phyloP scores from a whole-genome alignment of 1,140 invertebrate genomes.

The Eurosta solidaginis region DNA sequence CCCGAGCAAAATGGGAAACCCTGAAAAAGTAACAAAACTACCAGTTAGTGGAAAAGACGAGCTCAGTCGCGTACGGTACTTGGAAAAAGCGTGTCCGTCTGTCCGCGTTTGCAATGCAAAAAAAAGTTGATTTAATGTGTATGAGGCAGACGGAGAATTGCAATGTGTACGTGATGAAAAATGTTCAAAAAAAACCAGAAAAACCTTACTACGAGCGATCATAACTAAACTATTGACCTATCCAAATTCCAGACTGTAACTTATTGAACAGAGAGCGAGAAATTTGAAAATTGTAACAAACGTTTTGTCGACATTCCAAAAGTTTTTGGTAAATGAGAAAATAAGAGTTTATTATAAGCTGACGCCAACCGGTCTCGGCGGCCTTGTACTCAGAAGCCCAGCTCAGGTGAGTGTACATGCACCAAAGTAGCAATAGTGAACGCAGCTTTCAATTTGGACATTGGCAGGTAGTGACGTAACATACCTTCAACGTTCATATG shows the following conservation, averaged over 20 bases:
- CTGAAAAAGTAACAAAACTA: conserved; percentile 60
- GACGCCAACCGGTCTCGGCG: conserved; percentile 22
- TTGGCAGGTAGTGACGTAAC: neutral
- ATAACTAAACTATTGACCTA: neutral
- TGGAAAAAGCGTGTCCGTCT: conserved; percentile 43
- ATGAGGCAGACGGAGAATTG: neutral
- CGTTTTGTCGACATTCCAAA: neutral
- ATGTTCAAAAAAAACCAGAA: too few species aligned
- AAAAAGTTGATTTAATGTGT: neutral
- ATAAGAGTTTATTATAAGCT: neutral
- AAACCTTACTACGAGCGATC: neutral
- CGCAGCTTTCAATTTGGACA: neutral
- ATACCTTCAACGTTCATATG: too few species aligned
- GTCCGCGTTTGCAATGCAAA: neutral
- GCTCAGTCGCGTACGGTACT: conserved; percentile 58
- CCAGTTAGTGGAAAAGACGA: conserved; percentile 57
- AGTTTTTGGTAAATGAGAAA: neutral
- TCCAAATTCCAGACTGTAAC: neutral
- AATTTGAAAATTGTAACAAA: neutral
- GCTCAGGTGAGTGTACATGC: neutral
- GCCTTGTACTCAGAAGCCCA: neutral
- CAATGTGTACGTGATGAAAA: neutral
- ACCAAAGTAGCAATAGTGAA: neutral
- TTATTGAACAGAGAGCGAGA: neutral
- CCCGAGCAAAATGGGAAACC: conserved; percentile 38